These are phyloP conservation scores for Gila orcuttii DNA, from an alignment of 2,113 vertebrate genomes.

Conservation along the genomic window DNA sequence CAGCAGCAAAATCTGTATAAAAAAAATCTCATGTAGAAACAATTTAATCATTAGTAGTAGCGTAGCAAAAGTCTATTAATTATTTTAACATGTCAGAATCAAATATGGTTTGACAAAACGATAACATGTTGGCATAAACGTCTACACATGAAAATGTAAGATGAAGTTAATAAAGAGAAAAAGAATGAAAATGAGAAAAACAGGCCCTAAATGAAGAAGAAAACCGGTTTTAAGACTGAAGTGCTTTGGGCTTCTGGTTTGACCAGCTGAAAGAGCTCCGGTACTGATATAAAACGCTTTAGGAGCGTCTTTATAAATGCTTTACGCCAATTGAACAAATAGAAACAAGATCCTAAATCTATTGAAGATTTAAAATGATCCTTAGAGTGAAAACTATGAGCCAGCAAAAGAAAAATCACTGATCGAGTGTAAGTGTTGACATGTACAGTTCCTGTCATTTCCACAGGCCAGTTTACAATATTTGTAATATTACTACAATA, in stretches of 20 bases:
- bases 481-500: too few species aligned
- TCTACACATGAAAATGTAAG: not conserved
- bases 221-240: conserved; percentile 29
- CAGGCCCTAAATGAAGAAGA: too few species aligned
- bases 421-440: not conserved
- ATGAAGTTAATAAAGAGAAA: not conserved
- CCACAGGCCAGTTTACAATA: not conserved
- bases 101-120: conserved; percentile 12
- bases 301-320: not conserved
- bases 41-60: conserved; percentile 21
- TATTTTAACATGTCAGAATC: conserved; percentile 6
- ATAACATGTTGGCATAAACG: conserved; percentile 36
- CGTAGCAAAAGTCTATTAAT: conserved; percentile 4
- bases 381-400: conserved; percentile 1
- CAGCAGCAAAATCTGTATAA: conserved; percentile 9
- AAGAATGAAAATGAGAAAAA: not conserved
- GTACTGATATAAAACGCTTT: not conserved
- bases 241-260: conserved; percentile 24
- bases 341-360: not conserved
- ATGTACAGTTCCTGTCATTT: not conserved
- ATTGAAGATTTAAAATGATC: not conserved
- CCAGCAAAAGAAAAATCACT: not conserved
- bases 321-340: not conserved
- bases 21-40: conserved; percentile 4
- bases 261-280: not conserved